Conservation (phyloP, 2,113 vertebrate species). For the Eubucco bourcierii region DNA sequence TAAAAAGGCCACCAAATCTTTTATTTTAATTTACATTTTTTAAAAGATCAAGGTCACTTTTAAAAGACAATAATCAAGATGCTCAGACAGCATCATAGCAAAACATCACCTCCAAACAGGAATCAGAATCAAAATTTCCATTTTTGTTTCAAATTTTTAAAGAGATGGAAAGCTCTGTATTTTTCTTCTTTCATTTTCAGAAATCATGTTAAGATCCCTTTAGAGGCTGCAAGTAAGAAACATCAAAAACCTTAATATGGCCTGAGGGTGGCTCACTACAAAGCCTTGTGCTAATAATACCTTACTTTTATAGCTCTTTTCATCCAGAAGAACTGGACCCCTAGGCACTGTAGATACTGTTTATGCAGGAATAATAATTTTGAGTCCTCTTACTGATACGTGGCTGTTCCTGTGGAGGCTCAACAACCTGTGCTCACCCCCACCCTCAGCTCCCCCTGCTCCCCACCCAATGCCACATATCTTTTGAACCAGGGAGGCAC, state of each 20-base stretch:
- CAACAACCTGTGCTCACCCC: neutral
- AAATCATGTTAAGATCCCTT: conserved; percentile 22
- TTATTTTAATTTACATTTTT: conserved; percentile 27
- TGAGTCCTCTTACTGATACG: neutral
- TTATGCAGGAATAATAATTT: neutral
- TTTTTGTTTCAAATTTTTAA: neutral
- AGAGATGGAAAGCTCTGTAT: neutral
- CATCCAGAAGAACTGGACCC: conserved; percentile 11
- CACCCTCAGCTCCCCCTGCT: too few species aligned
- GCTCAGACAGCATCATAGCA: neutral
- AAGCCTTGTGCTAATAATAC: conserved; percentile 47
- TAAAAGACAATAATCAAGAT: neutral
- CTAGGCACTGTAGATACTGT: neutral
- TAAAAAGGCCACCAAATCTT: conserved; percentile 18
- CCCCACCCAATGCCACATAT: neutral
- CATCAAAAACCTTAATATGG: conserved; percentile 61
- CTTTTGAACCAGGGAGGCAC: neutral
- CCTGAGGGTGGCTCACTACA: conserved; percentile 62
- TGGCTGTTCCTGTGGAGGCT: neutral
- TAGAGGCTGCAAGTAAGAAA: neutral
- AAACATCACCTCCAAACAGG: neutral
- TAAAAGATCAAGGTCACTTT: conserved; percentile 16
- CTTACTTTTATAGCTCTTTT: conserved; percentile 38
- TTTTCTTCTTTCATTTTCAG: neutral
- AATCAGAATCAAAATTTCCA: neutral